These are phyloP conservation scores for Chelmon rostratus DNA, from an alignment of 2,797 vertebrate species.

Conservation along the genomic window DNA sequence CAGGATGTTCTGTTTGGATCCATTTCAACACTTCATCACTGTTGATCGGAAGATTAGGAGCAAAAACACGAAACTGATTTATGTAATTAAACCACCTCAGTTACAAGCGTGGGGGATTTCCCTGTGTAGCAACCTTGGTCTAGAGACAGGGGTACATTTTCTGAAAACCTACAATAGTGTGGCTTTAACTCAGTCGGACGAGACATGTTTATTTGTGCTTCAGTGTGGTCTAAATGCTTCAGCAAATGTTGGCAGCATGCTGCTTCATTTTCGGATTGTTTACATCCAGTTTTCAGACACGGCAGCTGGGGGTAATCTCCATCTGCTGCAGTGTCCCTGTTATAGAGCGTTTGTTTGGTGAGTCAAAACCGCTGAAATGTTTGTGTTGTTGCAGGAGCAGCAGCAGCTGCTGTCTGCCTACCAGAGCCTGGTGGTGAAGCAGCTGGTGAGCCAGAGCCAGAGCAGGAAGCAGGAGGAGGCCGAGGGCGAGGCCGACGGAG, in stretches of 20 bases:
- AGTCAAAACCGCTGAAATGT: conserved; percentile 24
- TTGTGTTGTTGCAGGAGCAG: conserved; percentile 87
- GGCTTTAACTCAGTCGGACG: neutral
- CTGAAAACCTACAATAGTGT: neutral
- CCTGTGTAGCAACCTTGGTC: neutral
- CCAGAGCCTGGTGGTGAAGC: conserved; percentile 95
- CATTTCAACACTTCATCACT: neutral
- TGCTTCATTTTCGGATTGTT: conserved; percentile 7
- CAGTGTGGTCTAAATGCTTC: conserved; percentile 24
- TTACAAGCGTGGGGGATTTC: neutral
- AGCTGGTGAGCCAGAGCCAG: conserved; percentile 90
- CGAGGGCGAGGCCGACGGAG: conserved; percentile 65
- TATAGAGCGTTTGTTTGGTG: neutral
- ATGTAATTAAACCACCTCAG: neutral
- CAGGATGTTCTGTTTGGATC: neutral
- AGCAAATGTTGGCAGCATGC: neutral
- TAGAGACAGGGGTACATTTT: neutral
- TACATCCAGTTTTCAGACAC: neutral
- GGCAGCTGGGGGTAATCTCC: conserved; percentile 33
- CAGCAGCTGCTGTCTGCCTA: conserved; percentile 90
- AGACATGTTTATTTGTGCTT: conserved; percentile 17
- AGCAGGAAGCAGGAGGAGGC: conserved; percentile 70
- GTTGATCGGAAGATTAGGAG: neutral
- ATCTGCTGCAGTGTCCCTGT: conserved; percentile 16
- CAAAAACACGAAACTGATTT: neutral